Base-by-base conservation (phyloP, 2,797 vertebrate species). In the Simalia tracyae region DNA sequence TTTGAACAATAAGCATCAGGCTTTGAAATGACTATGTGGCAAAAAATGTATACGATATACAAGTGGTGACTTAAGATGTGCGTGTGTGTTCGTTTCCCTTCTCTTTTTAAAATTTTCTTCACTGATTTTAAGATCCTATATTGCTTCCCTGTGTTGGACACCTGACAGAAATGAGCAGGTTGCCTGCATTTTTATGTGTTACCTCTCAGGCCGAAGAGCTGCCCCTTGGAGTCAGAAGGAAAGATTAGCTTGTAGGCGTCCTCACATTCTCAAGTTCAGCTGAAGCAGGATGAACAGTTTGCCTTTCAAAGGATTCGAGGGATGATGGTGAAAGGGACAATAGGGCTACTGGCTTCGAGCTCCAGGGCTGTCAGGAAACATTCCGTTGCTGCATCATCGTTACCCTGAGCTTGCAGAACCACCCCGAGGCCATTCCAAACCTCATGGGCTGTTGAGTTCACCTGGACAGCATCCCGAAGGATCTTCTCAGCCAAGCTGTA, bases 401-500 rank as follows among this genome's bases (percentile, higher is more conserved):
- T 99, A 95, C 99, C 99, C 97, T 99, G 99, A 85, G 99, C 98
- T 97, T 99, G 99, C 92, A 99, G 97, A 95, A 99, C 99, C 97
- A 99, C 99, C 0, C 99, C 99, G 81, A 99, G 98, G 95, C 98
- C 98, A 17, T 99, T 99, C 99, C 99, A 99, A 81, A 99, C 99
- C 56, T 99, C 98, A 0, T 99, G 99, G 92, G 99, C 99, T 0
- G 99, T 99, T 24, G 99, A 99, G 97, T 99, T 99, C 95, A 99
- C 98, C 97, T 99, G 99, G 91, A 99, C 99, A 0, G 99, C 99
- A 0, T 99, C 99, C 36, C 99, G 97, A 95, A 99, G 98, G 89
- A 99, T 98, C 96, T 99, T 99, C 95, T 99, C 99, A 0, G 99
- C 99, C 95, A 99, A 98, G 94, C 99, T 99, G 94, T 97, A 99